phyloP scores from a whole-genome alignment of 1,140 invertebrate species.

The Calliphora vicina region DNA sequence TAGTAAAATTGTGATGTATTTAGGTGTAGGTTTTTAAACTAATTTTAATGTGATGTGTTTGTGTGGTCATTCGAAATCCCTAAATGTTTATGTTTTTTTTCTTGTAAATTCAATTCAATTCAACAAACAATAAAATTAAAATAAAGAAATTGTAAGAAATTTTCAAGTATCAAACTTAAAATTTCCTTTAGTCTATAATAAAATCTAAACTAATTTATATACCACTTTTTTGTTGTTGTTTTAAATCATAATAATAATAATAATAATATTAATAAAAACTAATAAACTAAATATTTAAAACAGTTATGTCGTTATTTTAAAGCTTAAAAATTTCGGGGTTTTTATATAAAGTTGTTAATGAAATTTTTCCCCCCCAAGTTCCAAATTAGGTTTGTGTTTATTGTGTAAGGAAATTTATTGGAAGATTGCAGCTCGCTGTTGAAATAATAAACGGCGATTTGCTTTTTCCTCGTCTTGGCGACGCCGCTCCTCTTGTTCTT shows the following conservation, averaged over 20 bases:
- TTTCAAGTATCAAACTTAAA: background rate
- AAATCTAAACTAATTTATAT: background rate
- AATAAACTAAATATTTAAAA: slow-evolving; percentile 29
- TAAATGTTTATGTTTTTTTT: background rate
- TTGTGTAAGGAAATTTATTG: slow-evolving; percentile 60
- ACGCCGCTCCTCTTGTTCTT: slow-evolving; percentile 85
- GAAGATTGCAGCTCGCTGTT: slow-evolving; percentile 84
- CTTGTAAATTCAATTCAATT: background rate
- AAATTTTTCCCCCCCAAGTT: too few species aligned
- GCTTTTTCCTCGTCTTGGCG: slow-evolving; percentile 81
- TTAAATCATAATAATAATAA: background rate
- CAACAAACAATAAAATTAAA: background rate
- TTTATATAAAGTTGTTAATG: too few species aligned
- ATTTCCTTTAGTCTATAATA: background rate
- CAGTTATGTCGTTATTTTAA: slow-evolving; percentile 3
- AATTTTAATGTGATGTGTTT: background rate
- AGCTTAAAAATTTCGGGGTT: slow-evolving; percentile 17
- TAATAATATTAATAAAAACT: background rate
- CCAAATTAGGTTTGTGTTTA: too few species aligned
- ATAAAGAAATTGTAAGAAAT: background rate
- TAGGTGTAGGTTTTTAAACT: background rate
- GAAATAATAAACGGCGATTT: slow-evolving; percentile 77
- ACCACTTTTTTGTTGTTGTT: background rate
- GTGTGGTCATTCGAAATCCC: background rate
- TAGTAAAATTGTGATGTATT: slow-evolving; percentile 3